Evolutionary conservation across 2,113 vertebrate species (phyloP).

Genomic region (Arizona elegans): DNA sequence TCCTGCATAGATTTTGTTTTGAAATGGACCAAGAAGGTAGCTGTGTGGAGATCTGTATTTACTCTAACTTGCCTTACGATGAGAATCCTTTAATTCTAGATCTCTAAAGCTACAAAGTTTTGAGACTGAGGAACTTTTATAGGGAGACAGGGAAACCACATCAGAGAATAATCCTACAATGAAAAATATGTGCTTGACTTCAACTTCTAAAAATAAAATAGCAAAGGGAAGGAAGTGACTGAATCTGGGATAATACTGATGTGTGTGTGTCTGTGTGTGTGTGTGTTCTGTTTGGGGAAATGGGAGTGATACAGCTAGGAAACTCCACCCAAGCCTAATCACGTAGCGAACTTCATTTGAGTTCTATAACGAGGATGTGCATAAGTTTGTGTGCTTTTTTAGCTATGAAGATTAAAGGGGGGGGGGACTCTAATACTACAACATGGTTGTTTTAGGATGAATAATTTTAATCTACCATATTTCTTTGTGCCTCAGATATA

Average conservation of each 20-base stretch:
- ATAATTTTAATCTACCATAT: neutral
- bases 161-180: conserved; percentile 60
- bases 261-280: conserved; percentile 59
- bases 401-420: neutral
- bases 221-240: conserved; percentile 67
- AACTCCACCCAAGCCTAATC: conserved; percentile 59
- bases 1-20: neutral
- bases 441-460: neutral
- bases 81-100: neutral
- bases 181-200: conserved; percentile 58
- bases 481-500: neutral
- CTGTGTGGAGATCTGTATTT: neutral
- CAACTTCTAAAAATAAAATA: conserved; percentile 65
- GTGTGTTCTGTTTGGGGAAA: conserved; percentile 54
- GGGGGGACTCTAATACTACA: neutral
- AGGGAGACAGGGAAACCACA: conserved; percentile 24
- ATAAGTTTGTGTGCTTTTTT: neutral
- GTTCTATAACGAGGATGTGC: conserved; percentile 19
- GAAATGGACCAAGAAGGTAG: neutral
- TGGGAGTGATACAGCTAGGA: conserved; percentile 45
- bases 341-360: conserved; percentile 50
- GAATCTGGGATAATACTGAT: conserved; percentile 64
- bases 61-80: neutral
- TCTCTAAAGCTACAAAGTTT: neutral
- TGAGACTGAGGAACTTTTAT: rapidly evolving